Percentiles rank a stretch among this genome's conserved stretches.
Evolutionary conservation across 1,140 invertebrate genomes (phyloP).

Genomic region (Drosophila grimshawi): DNA sequence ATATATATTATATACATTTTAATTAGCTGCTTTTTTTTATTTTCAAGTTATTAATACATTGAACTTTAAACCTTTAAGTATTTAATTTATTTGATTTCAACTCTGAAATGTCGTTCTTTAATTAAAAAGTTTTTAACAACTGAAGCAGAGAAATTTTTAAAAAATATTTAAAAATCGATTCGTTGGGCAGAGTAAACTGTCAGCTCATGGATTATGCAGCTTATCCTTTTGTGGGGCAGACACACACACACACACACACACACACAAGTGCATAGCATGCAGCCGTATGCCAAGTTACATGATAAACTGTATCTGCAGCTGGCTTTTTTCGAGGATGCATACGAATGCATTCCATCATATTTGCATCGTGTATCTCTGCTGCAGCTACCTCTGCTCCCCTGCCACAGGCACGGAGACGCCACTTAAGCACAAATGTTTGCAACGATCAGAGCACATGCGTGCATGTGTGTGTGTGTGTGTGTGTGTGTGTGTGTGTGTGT

Average conservation of each 20-base stretch:
- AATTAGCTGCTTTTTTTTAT: background rate
- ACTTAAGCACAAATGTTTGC: conserved; percentile 33
- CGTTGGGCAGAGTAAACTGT: too few species aligned
- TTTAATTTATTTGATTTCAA: too few species aligned
- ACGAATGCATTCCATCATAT: conserved; percentile 26
- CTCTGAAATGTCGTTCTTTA: too few species aligned
- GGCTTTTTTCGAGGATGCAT: conserved; percentile 5
- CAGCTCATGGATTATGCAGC: background rate
- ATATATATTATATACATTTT: too few species aligned
- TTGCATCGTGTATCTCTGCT: conserved; percentile 5
- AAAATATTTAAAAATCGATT: background rate
- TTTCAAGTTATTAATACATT: background rate
- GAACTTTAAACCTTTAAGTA: too few species aligned
- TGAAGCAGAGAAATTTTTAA: too few species aligned
- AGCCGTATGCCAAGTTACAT: conserved; percentile 1
- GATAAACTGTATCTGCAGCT: conserved; percentile 19
- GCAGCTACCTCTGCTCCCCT: background rate
- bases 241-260: background rate
- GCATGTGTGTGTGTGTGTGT: conserved; percentile 1
- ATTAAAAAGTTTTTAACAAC: too few species aligned
- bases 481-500: background rate
- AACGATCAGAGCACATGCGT: conserved; percentile 17
- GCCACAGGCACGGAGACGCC: background rate
- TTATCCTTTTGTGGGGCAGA: background rate
- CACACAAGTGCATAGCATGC: background rate